Evolutionary conservation across 2,888 invertebrate genomes (phyloP), one percentile per base, ranked within the genome.

Genomic region (Unio delphinus): DNA sequence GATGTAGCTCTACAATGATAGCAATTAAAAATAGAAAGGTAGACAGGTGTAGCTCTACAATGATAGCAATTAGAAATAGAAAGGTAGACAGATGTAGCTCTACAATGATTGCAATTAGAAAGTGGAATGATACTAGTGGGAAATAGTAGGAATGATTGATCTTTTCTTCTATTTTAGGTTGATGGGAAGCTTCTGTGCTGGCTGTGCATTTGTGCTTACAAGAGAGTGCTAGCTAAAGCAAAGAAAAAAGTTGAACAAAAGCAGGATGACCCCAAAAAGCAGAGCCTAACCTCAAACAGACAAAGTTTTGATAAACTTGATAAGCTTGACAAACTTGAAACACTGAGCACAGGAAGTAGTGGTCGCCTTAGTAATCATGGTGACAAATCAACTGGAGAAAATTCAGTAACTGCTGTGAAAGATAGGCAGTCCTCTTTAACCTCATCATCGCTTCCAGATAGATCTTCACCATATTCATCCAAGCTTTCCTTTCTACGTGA

Each of bases 121-220:
- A 45, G 45, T 45, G 26, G 20, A 26, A 26, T 23, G 26, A 59
- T n/a, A 11, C 4, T 59, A 23, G 59, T 23, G 26, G 26, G 15
- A 59, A 59, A 23, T 18, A 18, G 30, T 65, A n/a, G 59, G 28
- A 34, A 6, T 30, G 4, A 20, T 63, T 34, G 2, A 45, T 45
- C 55, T 56, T 30, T 26, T 67, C 57, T 34, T 73, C 59, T 30
- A 55, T 91, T 91, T 67, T 91, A 97, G 97, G 95, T 97, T 78
- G 97, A 98, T 90, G 97, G 97, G 6, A 98, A 97, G 90, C 91
- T 97, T 72, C 92, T 98, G 55, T 98, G 98, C 90, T 98, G 97
- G 97, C 92, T 98, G 72, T 98, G 98, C 91, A 97, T 97, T 23
- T 93, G 96, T 83, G 96, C 97, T 0, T 95, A 95, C 90, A 97